Conservation (phyloP, 2,888 invertebrate species). For the Tinea semifulvella region DNA sequence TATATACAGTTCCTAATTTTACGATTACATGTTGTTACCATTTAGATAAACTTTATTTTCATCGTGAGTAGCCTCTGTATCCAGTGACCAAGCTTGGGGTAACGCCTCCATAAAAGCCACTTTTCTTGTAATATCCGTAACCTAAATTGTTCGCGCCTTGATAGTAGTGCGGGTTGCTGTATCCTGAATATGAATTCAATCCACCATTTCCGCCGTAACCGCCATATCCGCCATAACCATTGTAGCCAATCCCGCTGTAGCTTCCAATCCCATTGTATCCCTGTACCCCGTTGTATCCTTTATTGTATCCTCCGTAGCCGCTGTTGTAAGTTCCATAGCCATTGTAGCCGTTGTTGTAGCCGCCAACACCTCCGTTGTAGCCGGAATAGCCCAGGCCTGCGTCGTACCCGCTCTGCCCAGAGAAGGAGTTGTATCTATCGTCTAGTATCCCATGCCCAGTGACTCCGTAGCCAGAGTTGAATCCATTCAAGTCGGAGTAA, state of each 20-base stretch:
- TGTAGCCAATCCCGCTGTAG: slow-evolving; percentile 35
- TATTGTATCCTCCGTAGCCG: slow-evolving; percentile 20
- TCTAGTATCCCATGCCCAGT: slow-evolving; percentile 37
- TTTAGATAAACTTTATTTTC: background rate
- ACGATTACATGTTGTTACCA: background rate
- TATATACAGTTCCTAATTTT: background rate
- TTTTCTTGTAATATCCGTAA: slow-evolving; percentile 63
- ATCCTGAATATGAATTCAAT: slow-evolving; percentile 65
- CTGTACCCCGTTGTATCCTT: slow-evolving; percentile 15
- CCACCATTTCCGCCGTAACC: slow-evolving; percentile 70
- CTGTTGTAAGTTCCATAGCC: slow-evolving; percentile 14
- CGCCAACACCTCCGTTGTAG: slow-evolving; percentile 21
- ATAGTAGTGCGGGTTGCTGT: slow-evolving; percentile 65
- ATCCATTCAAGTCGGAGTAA: slow-evolving; percentile 45
- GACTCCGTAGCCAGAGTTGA: slow-evolving; percentile 30
- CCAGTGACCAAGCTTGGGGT: slow-evolving; percentile 58
- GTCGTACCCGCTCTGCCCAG: slow-evolving; percentile 22
- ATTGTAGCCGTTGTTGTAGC: slow-evolving; percentile 13
- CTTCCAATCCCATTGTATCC: slow-evolving; percentile 24
- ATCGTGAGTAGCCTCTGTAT: slow-evolving; percentile 58
- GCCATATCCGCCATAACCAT: slow-evolving; percentile 60
- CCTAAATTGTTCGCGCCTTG: slow-evolving; percentile 64
- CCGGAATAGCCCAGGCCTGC: slow-evolving; percentile 18
- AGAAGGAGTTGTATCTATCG: slow-evolving; percentile 33
- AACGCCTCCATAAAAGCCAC: slow-evolving; percentile 46